Base-by-base conservation (phyloP, 2,888 invertebrate species). In the Coleophora deauratella region DNA sequence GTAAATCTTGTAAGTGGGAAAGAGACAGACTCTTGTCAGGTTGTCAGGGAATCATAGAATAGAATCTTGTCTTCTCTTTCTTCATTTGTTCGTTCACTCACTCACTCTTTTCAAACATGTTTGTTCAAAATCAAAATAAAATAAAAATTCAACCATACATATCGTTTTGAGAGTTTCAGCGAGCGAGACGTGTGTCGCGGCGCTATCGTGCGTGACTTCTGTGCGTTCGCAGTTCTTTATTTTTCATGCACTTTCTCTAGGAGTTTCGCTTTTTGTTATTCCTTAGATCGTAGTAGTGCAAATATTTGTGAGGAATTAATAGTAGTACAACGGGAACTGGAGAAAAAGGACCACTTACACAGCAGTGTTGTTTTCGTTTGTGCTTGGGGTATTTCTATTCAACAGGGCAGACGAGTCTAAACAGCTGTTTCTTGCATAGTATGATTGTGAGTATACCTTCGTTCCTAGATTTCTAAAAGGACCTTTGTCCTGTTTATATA, bases 171-270 rank as follows among this genome's bases (percentile, higher is more conserved):
- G 62, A 66, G 59, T 55, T 59, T 46, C 50, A 50, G 68, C 72
- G 80, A 54, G 50, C 66, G 81, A 82, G 84, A 82, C 81, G 81
- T 72, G 46, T 50, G 74, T 81, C 62, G 68, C 77, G 68, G 21
- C 62, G 68, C 77, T 67, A 56, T 56, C 46, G 44, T 59, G 45
- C 62, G 21, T 72, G 76, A 69, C 70, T 68, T 67, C 73, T 74
- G 82, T 84, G 84, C 82, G 81, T 80, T 84, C 81, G 81, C 73
- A 66, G 66, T 63, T 74, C 56, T 62, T 58, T 42, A 48, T 55
- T 45, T 49, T 51, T 50, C 47, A 45, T 47, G 42, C 37, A 46
- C 39, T 42, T 46, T 47, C 40, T n/a, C 47, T 43, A 46, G 44
- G 46, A 46, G 43, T 48, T 42, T 41, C 3, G 6, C 6, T 21